These are phyloP conservation scores for Anas flavirostris DNA, from an alignment of 2,797 vertebrate genomes.

Conservation along the genomic window DNA sequence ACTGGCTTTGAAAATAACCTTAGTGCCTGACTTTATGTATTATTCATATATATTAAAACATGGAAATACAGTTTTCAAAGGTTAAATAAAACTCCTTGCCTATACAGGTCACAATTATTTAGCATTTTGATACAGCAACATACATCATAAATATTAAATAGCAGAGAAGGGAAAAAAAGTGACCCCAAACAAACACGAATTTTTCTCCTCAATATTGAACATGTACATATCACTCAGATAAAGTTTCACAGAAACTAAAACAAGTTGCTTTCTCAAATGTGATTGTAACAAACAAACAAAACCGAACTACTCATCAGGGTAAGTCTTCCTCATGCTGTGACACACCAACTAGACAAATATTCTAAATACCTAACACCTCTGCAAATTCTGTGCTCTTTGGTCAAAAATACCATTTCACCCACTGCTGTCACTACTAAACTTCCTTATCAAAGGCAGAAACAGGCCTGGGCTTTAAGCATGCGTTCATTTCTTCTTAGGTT, in stretches of 20 bases:
- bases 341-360: not conserved
- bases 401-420: not conserved
- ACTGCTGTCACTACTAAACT: not conserved
- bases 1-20: conserved; percentile 68
- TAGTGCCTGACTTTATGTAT: not conserved
- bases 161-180: not conserved
- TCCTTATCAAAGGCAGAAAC: not conserved
- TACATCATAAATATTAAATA: conserved; percentile 33
- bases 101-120: conserved; percentile 29
- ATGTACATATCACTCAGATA: not conserved
- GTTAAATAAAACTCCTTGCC: conserved; percentile 59
- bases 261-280: not conserved
- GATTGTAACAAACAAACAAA: not conserved
- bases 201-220: not conserved
- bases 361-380: not conserved
- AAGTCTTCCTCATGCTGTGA: not conserved
- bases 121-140: conserved; percentile 28
- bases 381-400: not conserved
- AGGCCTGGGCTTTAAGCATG: not conserved
- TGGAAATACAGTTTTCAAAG: conserved; percentile 60
- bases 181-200: not conserved
- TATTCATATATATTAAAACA: conserved; percentile 63
- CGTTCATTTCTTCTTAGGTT: not conserved
- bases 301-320: not conserved
- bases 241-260: not conserved